A percentile compares a stretch with the other conserved stretches of the same genome.
phyloP scores from a whole-genome alignment of 2,797 vertebrate species.

The Pempheris klunzingeri region DNA sequence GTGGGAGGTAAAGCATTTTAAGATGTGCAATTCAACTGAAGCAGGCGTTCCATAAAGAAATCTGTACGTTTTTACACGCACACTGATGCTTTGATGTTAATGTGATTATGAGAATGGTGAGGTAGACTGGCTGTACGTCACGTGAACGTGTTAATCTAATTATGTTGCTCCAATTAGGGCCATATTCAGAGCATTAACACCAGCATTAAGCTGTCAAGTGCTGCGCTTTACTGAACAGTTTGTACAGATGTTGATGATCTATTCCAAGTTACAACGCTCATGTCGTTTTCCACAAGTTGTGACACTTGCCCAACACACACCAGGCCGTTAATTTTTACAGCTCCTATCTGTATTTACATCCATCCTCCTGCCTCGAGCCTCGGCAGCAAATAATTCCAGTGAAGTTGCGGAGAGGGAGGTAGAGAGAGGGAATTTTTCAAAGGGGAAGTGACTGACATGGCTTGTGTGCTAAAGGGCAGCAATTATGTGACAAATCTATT shows the following conservation, averaged over 20 bases:
- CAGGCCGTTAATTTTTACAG: constrained; percentile 64
- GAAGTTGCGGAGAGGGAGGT: constrained; percentile 28
- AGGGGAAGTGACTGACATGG: constrained; percentile 50
- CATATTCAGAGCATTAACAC: constrained; percentile 57
- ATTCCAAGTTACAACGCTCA: constrained; percentile 27
- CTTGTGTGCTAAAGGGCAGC: constrained; percentile 29
- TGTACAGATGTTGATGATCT: constrained; percentile 21
- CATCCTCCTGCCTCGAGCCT: constrained; percentile 25
- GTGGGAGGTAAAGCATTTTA: constrained; percentile 71
- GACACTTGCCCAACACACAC: constrained; percentile 48
- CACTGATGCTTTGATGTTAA: constrained; percentile 69
- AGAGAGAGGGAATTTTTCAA: constrained; percentile 4
- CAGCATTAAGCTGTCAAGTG: constrained; percentile 44
- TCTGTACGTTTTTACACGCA: constrained; percentile 20
- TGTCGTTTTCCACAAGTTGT: constrained; percentile 24
- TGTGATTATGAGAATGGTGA: constrained; percentile 64
- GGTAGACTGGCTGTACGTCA: constrained; percentile 48
- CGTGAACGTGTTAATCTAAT: constrained; percentile 64
- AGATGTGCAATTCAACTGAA: constrained; percentile 44
- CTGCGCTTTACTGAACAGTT: constrained; percentile 36
- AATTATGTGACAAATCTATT: constrained; percentile 63
- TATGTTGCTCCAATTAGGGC: constrained; percentile 61
- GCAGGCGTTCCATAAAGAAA: constrained; percentile 30
- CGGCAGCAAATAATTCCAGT: constrained; percentile 15
- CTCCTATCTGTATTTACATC: constrained; percentile 59